Base-by-base conservation (phyloP, 2,888 invertebrate species). In the Cinara cedri region DNA sequence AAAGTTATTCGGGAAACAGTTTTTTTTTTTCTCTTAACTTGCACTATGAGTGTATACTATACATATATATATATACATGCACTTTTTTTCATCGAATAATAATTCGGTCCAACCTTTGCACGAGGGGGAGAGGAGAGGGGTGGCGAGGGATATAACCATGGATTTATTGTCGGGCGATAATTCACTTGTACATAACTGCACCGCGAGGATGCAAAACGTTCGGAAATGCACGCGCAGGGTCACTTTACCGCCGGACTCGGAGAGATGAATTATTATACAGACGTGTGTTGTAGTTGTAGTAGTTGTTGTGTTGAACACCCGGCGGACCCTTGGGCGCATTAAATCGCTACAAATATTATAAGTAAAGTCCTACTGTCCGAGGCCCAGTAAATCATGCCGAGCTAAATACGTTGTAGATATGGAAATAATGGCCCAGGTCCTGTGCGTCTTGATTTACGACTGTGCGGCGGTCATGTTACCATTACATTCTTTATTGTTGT, bases 271-370 rank as follows among this genome's bases (percentile, higher is more conserved):
- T 76, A 76, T 76, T 68, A 57, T 74, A 62, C 14, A 46, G 51
- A 44, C 60, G 44, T 51, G 26, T 10, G 26, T 34, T 16, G 42
- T 42, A 3, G 24, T 66, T 8, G 68, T 19, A 13, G 51, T 46
- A 26, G 72, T 49, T 21, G 62, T 46, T 21, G 51, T 42, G 63
- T 54, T 13, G 57, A 76, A 76, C 76, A 68, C 78, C 78, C 78
- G 70, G 78, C 70, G 76, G 76, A 78, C 78, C 78, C 78, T 62
- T 57, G 60, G 60, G 34, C 78, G 78, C 78, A 78, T 78, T 78
- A 70, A 78, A 78, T 78, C 78, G 78, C 78, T 68, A 78, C 78
- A 78, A 78, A 78, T 78, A 34, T 34, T 34, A 78, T 78, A 65
- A 75, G 74, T 75, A 54, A 65, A 75, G 63, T 65, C 54, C 74